Evolutionary conservation across 1,140 invertebrate genomes (phyloP).

Genomic region (Carcinoscorpius rotundicauda): DNA sequence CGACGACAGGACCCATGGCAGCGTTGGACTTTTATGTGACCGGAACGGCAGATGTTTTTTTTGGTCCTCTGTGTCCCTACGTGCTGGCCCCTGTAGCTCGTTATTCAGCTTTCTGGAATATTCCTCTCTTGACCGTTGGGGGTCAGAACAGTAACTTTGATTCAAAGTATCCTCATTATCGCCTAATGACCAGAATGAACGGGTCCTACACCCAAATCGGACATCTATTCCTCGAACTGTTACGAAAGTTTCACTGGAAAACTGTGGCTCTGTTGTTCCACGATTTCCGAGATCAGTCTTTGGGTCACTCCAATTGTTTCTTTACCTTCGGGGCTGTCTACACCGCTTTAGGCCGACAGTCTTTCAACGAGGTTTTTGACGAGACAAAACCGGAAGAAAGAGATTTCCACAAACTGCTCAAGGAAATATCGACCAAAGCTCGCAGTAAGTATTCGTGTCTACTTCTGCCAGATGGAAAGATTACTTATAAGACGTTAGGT

Average conservation of each 20-base stretch:
- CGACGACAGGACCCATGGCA: conserved; percentile 57
- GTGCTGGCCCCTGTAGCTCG: conserved; percentile 77
- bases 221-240: conserved; percentile 49
- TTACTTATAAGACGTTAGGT: too few species aligned
- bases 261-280: conserved; percentile 36
- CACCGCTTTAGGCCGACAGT: conserved; percentile 44
- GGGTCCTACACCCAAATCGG: conserved; percentile 53
- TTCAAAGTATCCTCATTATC: conserved; percentile 49
- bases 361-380: conserved; percentile 49
- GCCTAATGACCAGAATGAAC: conserved; percentile 70
- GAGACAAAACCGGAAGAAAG: conserved; percentile 29
- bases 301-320: conserved; percentile 58
- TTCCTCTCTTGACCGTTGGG: conserved; percentile 72
- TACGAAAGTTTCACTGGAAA: conserved; percentile 56
- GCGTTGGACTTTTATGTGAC: conserved; percentile 60
- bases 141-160: conserved; percentile 68
- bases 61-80: conserved; percentile 84
- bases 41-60: conserved; percentile 56
- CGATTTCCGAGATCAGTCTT: conserved; percentile 22
- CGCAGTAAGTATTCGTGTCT: conserved; percentile 54
- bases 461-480: too few species aligned
- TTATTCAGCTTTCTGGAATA: conserved; percentile 73
- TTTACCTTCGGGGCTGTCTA: conserved; percentile 56
- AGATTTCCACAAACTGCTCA: conserved; percentile 48
- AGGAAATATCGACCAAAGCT: conserved; percentile 48